Percentiles rank a stretch among this genome's conserved stretches.
phyloP scores from a whole-genome alignment of 2,113 vertebrate genomes.

The Platichthys flesus region DNA sequence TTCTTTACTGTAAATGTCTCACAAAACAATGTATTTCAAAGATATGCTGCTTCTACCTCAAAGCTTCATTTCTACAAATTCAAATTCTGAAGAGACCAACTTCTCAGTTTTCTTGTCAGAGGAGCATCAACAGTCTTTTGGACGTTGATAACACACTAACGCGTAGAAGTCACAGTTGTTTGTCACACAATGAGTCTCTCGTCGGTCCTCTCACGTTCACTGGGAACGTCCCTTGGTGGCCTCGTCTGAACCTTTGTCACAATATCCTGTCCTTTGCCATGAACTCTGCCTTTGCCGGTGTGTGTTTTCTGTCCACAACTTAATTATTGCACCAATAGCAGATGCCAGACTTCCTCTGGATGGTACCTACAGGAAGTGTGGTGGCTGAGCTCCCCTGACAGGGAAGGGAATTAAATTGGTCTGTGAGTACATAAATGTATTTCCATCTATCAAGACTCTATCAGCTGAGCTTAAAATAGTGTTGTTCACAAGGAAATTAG shows the following conservation, averaged over 20 bases:
- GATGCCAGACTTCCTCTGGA: constrained; percentile 78
- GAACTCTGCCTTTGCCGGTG: constrained; percentile 52
- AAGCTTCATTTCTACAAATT: too few species aligned
- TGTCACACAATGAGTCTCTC: neutral
- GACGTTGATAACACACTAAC: neutral
- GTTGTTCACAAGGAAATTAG: constrained; percentile 52
- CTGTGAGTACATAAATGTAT: constrained; percentile 54
- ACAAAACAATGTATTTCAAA: neutral
- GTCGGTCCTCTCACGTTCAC: constrained; percentile 4
- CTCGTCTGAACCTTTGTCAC: constrained; percentile 48
- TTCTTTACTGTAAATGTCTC: neutral
- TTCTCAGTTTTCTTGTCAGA: neutral
- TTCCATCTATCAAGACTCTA: constrained; percentile 51
- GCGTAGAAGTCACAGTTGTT: neutral
- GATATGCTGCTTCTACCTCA: too few species aligned
- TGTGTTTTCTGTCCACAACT: constrained; percentile 67
- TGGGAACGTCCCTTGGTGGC: constrained; percentile 31
- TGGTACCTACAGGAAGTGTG: constrained; percentile 79
- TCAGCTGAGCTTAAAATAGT: constrained; percentile 45
- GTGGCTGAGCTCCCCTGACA: constrained; percentile 61
- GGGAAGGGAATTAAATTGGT: constrained; percentile 57
- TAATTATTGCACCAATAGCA: constrained; percentile 75
- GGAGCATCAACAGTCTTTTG: neutral
- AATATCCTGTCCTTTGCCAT: constrained; percentile 70
- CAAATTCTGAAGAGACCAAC: too few species aligned